A percentile compares a stretch with the other conserved stretches of the same genome.
phyloP scores from a whole-genome alignment of 2,113 vertebrate genomes.

The Syrmaticus mikado region DNA sequence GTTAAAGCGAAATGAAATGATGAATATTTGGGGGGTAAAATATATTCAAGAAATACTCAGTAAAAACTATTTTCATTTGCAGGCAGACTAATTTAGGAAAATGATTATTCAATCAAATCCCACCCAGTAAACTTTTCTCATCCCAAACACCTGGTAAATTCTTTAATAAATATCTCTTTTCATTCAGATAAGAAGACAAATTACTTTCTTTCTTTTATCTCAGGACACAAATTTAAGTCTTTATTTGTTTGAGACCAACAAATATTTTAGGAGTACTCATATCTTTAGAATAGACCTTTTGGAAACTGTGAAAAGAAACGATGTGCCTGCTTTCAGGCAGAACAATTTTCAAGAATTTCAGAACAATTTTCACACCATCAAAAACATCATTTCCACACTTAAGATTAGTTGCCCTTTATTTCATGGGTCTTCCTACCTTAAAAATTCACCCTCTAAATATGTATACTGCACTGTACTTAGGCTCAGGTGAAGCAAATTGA shows the following conservation, averaged over 20 bases:
- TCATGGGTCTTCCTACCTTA: not conserved
- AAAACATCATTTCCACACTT: not conserved
- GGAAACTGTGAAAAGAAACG: not conserved
- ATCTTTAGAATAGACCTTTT: not conserved
- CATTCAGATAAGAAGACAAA: not conserved
- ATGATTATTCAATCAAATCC: not conserved
- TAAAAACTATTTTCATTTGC: not conserved
- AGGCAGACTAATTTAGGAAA: not conserved
- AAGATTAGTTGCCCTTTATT: not conserved
- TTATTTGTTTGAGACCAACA: not conserved
- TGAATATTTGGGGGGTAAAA: not conserved
- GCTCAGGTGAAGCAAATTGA: constrained; percentile 11
- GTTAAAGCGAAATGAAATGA: not conserved
- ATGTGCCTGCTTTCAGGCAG: not conserved
- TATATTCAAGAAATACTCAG: not conserved
- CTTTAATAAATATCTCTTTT: not conserved
- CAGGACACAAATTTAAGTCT: not conserved
- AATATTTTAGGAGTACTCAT: not conserved
- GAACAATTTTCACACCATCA: not conserved
- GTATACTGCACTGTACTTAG: not conserved
- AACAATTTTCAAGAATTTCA: not conserved
- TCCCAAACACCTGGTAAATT: not conserved
- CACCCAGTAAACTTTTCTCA: not conserved
- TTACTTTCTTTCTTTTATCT: not conserved
- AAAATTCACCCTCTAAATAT: not conserved